phyloP scores from a whole-genome alignment of 1,140 invertebrate species.

The Mya arenaria region DNA sequence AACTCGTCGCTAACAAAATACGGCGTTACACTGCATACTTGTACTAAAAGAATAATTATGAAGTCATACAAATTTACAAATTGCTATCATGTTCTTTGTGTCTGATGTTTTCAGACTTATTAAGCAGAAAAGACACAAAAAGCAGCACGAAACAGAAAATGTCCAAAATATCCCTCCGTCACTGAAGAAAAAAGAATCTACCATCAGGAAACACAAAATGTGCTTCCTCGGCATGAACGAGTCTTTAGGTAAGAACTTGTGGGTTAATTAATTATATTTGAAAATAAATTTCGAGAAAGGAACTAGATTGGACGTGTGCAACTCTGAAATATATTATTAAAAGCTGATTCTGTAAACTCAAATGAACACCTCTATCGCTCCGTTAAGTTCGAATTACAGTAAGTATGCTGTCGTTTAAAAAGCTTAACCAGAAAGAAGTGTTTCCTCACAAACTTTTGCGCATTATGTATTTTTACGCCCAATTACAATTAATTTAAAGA shows the following conservation, averaged over 20 bases:
- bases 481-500: no score
- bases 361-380: no score
- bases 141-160: neutral
- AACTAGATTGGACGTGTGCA: no score
- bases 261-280: neutral
- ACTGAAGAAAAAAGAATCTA: slow-evolving; percentile 65
- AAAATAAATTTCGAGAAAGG: no score
- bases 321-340: no score
- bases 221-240: slow-evolving; percentile 76
- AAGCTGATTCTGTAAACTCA: no score
- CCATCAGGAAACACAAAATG: slow-evolving; percentile 64
- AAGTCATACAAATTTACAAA: neutral
- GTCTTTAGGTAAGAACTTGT: slow-evolving; percentile 74
- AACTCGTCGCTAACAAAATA: neutral
- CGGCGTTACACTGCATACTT: neutral
- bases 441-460: no score
- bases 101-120: slow-evolving; percentile 22
- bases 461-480: no score
- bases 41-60: neutral
- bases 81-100: neutral
- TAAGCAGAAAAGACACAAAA: slow-evolving; percentile 37
- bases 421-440: no score
- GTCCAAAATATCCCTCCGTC: neutral
- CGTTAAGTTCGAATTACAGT: no score
- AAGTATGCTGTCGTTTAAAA: no score